Conservation (phyloP, 2,113 vertebrate species). For the Pteropus alecto region DNA sequence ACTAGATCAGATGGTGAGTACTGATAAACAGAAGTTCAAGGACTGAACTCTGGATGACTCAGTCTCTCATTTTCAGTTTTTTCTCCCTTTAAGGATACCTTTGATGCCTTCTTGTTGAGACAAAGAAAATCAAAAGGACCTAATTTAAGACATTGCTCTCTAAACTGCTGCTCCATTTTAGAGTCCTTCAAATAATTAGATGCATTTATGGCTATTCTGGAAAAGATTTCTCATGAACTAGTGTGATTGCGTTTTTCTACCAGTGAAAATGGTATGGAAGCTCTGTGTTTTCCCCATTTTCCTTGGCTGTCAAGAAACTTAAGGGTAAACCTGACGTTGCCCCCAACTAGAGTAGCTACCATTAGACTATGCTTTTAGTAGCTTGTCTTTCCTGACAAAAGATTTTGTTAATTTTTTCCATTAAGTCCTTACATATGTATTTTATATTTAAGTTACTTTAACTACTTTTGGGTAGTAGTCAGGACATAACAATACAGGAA, state of each 20-base stretch:
- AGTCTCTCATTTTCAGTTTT: not conserved
- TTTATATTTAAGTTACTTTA: not conserved
- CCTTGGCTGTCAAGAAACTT: not conserved
- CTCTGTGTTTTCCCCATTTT: not conserved
- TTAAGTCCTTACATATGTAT: not conserved
- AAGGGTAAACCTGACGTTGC: not conserved
- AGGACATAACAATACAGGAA: not conserved
- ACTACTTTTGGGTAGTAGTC: not conserved
- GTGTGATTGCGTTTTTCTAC: not conserved
- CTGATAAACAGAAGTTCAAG: not conserved
- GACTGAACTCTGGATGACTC: not conserved
- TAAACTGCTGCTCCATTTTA: not conserved
- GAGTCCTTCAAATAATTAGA: not conserved
- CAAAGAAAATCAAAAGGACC: not conserved
- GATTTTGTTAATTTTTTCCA: not conserved
- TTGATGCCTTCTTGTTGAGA: not conserved
- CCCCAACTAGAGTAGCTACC: not conserved
- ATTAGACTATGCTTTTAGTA: not conserved
- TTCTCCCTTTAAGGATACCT: not conserved
- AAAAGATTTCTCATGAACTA: not conserved
- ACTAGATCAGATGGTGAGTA: not conserved
- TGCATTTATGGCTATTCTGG: not conserved
- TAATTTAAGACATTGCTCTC: not conserved
- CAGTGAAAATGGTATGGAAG: not conserved
- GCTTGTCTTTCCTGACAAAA: not conserved